Evolutionary conservation across 2,888 invertebrate species (phyloP).

Genomic region (Noctua janthe): DNA sequence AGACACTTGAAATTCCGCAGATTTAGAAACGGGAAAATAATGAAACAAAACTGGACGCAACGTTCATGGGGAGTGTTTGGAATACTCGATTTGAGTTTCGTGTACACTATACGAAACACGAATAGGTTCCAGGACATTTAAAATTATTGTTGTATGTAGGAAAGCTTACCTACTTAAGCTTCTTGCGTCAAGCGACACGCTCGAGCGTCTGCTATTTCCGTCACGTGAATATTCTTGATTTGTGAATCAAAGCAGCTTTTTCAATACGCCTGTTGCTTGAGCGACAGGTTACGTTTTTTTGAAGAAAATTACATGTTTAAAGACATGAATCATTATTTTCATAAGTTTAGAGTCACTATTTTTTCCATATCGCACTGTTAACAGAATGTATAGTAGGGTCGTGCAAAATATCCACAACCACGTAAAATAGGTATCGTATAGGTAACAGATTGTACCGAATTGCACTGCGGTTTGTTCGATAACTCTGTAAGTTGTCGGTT

Average conservation of each 20-base stretch:
- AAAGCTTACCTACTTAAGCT: neutral
- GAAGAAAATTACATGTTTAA: neutral
- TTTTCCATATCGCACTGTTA: neutral
- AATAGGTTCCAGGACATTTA: neutral
- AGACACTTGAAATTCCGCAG: constrained; percentile 39
- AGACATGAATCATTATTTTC: neutral
- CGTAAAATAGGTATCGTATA: neutral
- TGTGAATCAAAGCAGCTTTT: neutral
- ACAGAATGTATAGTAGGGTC: neutral
- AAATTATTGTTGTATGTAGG: neutral
- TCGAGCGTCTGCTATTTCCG: neutral
- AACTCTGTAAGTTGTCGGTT: constrained; percentile 33
- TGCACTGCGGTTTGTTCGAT: constrained; percentile 27
- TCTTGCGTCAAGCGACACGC: neutral
- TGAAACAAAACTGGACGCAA: constrained; percentile 36
- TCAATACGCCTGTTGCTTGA: neutral
- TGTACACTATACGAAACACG: constrained; percentile 14
- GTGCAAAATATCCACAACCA: neutral
- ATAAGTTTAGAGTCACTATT: neutral
- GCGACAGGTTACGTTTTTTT: neutral
- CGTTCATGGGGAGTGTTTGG: constrained; percentile 25
- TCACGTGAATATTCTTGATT: too few relatives aligned
- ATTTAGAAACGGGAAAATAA: constrained; percentile 28
- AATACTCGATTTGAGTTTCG: constrained; percentile 24
- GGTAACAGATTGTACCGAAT: neutral